These are phyloP conservation scores for Cryptus viduatorius DNA, from an alignment of 2,888 invertebrate species.

Conservation along the genomic window DNA sequence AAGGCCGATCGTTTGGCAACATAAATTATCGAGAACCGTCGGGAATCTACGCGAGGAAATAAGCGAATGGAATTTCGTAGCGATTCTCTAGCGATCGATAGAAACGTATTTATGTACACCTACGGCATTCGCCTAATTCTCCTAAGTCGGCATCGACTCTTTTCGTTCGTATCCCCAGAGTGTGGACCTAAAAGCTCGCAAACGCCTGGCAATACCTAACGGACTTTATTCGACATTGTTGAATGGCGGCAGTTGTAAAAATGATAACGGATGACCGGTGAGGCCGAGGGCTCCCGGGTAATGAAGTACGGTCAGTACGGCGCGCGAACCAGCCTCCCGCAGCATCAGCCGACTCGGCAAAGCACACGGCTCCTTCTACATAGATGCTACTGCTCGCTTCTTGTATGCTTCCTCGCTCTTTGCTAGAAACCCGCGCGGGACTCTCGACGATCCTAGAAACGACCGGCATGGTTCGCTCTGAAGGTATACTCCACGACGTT, in stretches of 20 bases:
- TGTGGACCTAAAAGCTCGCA: slow-evolving; percentile 53
- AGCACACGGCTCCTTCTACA: slow-evolving; percentile 36
- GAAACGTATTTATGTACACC: slow-evolving; percentile 29
- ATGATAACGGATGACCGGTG: slow-evolving; percentile 85
- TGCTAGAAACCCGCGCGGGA: slow-evolving; percentile 72
- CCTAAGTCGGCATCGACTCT: slow-evolving; percentile 57
- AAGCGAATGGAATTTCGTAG: slow-evolving; percentile 35
- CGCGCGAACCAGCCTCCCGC: slow-evolving; percentile 46
- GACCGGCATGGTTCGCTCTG: slow-evolving; percentile 33
- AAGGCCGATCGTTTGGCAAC: background rate
- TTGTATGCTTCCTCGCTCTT: slow-evolving; percentile 70
- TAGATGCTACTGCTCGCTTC: slow-evolving; percentile 20
- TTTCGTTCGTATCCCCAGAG: slow-evolving; percentile 52
- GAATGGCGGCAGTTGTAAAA: slow-evolving; percentile 85
- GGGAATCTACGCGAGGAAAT: slow-evolving; percentile 36
- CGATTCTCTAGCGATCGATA: slow-evolving; percentile 46
- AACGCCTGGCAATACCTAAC: slow-evolving; percentile 82
- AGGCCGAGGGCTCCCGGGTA: slow-evolving; percentile 82
- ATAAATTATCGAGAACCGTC: slow-evolving; percentile 39
- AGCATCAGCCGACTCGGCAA: slow-evolving; percentile 47
- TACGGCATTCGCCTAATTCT: slow-evolving; percentile 54
- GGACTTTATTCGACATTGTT: slow-evolving; percentile 85
- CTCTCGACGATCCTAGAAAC: slow-evolving; percentile 72
- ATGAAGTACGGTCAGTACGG: slow-evolving; percentile 84
- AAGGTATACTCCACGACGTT: slow-evolving; percentile 72